phyloP scores from a whole-genome alignment of 2,888 invertebrate genomes.

The Crossocerus cetratus region DNA sequence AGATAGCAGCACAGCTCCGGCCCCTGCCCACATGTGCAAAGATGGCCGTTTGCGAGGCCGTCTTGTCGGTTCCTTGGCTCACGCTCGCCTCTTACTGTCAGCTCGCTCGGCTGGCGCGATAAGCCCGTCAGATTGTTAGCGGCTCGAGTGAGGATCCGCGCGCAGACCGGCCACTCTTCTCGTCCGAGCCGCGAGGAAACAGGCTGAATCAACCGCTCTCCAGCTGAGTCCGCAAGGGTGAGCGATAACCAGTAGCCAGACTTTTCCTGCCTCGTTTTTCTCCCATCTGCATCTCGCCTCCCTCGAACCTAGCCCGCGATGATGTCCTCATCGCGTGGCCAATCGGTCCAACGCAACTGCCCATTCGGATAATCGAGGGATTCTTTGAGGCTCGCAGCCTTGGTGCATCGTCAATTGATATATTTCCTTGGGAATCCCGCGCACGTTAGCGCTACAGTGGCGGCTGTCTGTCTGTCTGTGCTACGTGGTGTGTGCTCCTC shows the following conservation, averaged over 20 bases:
- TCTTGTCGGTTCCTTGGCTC: slow-evolving; percentile 51
- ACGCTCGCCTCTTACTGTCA: slow-evolving; percentile 37
- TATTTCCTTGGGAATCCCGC: too few species aligned
- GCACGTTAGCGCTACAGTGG: too few species aligned
- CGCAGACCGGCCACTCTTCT: neutral
- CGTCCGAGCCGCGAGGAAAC: slow-evolving; percentile 2
- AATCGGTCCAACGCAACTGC: too few species aligned
- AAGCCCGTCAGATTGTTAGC: slow-evolving; percentile 13
- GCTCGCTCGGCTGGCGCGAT: slow-evolving; percentile 25
- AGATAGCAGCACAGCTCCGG: slow-evolving; percentile 66
- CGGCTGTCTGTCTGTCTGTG: too few species aligned
- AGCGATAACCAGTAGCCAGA: slow-evolving; percentile 40
- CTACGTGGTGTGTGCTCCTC: too few species aligned
- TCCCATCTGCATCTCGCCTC: neutral
- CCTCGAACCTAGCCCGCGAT: too few species aligned
- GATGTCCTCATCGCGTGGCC: too few species aligned
- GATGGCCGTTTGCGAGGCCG: slow-evolving; percentile 66
- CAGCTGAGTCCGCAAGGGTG: slow-evolving; percentile 45
- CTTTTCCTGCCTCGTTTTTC: slow-evolving; percentile 22
- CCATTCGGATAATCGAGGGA: too few species aligned
- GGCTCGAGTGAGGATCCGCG: slow-evolving; percentile 16
- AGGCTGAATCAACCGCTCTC: slow-evolving; percentile 16
- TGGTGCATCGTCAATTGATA: too few species aligned
- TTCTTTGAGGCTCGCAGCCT: too few species aligned
- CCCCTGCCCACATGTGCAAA: slow-evolving; percentile 73